Conservation (phyloP, 2,888 invertebrate species). For the Agrilus biguttatus region DNA sequence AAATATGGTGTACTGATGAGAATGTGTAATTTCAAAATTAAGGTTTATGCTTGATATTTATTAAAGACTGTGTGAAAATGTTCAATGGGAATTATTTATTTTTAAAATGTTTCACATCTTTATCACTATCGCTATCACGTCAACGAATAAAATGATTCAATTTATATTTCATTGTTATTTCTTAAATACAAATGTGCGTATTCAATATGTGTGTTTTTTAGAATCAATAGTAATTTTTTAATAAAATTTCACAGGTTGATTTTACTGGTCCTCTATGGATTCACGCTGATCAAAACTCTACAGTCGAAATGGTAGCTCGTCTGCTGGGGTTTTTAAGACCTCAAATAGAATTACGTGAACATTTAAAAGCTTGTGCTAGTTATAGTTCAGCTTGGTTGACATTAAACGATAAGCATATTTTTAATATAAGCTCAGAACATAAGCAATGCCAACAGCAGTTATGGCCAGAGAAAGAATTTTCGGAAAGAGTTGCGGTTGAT, state of each 20-base stretch:
- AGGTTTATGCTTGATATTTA: too few relatives aligned
- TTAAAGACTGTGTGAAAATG: too few relatives aligned
- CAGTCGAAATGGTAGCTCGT: conserved; percentile 62
- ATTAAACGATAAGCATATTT: conserved; percentile 31
- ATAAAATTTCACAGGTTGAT: conserved; percentile 32
- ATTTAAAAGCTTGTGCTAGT: conserved; percentile 63
- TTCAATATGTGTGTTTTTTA: too few relatives aligned
- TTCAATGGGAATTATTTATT: too few relatives aligned
- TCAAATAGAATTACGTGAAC: conserved; percentile 60
- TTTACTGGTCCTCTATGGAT: conserved; percentile 57
- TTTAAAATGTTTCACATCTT: too few relatives aligned
- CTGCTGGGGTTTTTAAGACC: conserved; percentile 73
- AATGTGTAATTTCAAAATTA: too few relatives aligned
- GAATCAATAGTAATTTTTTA: too few relatives aligned
- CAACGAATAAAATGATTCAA: too few relatives aligned
- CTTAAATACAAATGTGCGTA: too few relatives aligned
- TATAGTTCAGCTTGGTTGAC: conserved; percentile 57
- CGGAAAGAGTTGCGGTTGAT: conserved; percentile 28
- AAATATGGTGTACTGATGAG: too few relatives aligned
- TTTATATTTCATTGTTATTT: too few relatives aligned
- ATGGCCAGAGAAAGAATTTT: conserved; percentile 34
- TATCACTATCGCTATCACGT: too few relatives aligned
- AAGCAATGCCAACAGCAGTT: conserved; percentile 50
- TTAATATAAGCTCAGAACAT: conserved; percentile 53
- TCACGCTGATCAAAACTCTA: conserved; percentile 49